Evolutionary conservation across 1,140 invertebrate genomes (phyloP), one percentile per base, ranked within the genome.

Genomic region (Saccostrea cuccullata): DNA sequence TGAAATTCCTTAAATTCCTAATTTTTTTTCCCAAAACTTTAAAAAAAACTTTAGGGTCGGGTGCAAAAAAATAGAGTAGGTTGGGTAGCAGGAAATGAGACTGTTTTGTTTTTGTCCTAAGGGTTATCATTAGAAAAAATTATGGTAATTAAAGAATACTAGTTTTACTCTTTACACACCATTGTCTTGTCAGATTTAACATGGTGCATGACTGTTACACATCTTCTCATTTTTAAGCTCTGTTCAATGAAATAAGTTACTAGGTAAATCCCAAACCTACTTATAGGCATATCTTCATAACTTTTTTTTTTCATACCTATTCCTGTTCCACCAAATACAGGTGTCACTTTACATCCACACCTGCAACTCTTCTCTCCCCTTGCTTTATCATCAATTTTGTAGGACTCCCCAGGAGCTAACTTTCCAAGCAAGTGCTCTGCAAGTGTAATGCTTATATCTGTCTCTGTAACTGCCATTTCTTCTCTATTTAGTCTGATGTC

Each of bases 241-340:
- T 64, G 58, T 64, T 64, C 58, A 64, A 64, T 64, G 58, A 64
- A 64, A 64, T 20, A 64, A 64, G 58, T 64, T 36, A 36, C 30
- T 36, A 36, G 30, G 30, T 36, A 36, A 36, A 36, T 36, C 30
- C 30, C 30, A 36, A 36, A 36, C 30, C 30, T 36, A 36, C 30
- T 36, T 36, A 36, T 36, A 36, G 30, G 30, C 30, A 36, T 36
- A 64, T n/a, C 58, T 64, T 64, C 58, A 64, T 64, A 64, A 64
- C 58, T 36, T 64, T 15, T 64, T 64, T n/a, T 64, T 64, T 64
- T 64, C 58, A 36, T 36, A 36, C 30, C 30, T 36, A 36, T 64
- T 64, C 58, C 58, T 64, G 58, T 64, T 64, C 58, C 58, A 64
- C n/a, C 58, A 64, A 64, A 64, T 64, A 64, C 58, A 64, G 58